Conservation (phyloP, 2,113 vertebrate genomes). For the Alosa alosa region DNA sequence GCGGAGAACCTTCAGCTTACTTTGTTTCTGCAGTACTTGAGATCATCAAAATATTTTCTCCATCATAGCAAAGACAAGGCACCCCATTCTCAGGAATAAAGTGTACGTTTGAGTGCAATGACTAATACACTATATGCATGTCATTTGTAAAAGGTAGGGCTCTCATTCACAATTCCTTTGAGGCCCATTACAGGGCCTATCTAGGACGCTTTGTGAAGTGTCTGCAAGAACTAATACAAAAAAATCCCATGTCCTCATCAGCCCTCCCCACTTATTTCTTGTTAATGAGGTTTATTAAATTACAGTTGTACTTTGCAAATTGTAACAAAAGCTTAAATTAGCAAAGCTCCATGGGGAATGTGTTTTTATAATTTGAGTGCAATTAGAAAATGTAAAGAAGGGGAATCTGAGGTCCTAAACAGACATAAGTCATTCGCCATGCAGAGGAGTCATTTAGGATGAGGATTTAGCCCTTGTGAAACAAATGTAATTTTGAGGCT, state of each 20-base stretch:
- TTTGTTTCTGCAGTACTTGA: background rate
- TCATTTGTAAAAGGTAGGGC: conserved; percentile 48
- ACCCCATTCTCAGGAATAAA: background rate
- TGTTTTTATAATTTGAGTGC: conserved; percentile 65
- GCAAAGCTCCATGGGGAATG: conserved; percentile 63
- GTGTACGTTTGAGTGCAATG: conserved; percentile 6
- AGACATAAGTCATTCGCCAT: conserved; percentile 66
- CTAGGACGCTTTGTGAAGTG: conserved; percentile 37
- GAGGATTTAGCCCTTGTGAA: conserved; percentile 55
- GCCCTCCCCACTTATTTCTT: conserved; percentile 53
- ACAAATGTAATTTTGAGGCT: conserved; percentile 55
- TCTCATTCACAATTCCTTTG: conserved; percentile 62
- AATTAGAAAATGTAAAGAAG: conserved; percentile 64
- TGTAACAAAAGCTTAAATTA: conserved; percentile 69
- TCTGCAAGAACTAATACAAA: background rate
- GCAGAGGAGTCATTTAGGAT: conserved; percentile 47
- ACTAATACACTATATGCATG: conserved; percentile 37
- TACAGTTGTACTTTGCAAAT: conserved; percentile 68
- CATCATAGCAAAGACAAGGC: background rate
- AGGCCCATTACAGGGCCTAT: conserved; percentile 48
- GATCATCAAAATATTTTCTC: background rate
- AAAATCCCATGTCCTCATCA: conserved; percentile 59
- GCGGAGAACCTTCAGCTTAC: background rate
- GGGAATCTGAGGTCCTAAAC: conserved; percentile 57
- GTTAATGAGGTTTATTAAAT: conserved; percentile 76